Conservation (phyloP, 2,888 invertebrate species). For the Phrixothrix hirtus region DNA sequence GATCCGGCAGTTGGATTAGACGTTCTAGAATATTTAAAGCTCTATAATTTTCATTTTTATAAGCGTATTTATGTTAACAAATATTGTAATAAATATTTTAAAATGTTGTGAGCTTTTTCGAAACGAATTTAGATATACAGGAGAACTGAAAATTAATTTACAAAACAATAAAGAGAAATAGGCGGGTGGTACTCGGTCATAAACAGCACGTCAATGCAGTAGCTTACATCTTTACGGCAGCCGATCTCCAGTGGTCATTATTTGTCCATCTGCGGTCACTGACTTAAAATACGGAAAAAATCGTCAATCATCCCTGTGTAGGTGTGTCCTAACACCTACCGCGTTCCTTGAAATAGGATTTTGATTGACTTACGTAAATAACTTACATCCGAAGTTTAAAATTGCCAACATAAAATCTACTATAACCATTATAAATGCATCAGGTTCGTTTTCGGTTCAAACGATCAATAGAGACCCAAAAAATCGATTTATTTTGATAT, state of each 20-base stretch:
- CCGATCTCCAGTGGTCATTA: slow-evolving; percentile 34
- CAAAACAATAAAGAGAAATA: no score
- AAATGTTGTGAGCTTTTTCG: no score
- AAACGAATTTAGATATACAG: no score
- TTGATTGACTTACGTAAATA: slow-evolving; percentile 36
- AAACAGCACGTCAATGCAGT: no score
- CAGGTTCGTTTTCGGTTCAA: no score
- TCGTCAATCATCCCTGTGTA: slow-evolving; percentile 37
- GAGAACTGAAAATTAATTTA: no score
- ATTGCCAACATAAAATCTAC: no score
- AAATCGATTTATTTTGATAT: no score
- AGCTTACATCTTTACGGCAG: slow-evolving; percentile 22
- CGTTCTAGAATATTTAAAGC: slow-evolving; percentile 46
- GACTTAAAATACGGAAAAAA: slow-evolving; percentile 34
- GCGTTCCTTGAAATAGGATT: slow-evolving; percentile 33
- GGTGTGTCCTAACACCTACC: slow-evolving; percentile 36
- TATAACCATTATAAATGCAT: no score
- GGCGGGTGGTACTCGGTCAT: no score
- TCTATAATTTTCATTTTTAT: slow-evolving; percentile 24
- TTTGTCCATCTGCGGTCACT: slow-evolving; percentile 39
- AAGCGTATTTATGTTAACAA: no score
- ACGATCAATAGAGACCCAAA: no score
- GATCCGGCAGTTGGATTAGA: slow-evolving; percentile 48
- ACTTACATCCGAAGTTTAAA: slow-evolving; percentile 8
- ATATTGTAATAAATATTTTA: not conserved